Base-by-base conservation (phyloP, 2,888 invertebrate species). In the Pyrochroa serraticornis region DNA sequence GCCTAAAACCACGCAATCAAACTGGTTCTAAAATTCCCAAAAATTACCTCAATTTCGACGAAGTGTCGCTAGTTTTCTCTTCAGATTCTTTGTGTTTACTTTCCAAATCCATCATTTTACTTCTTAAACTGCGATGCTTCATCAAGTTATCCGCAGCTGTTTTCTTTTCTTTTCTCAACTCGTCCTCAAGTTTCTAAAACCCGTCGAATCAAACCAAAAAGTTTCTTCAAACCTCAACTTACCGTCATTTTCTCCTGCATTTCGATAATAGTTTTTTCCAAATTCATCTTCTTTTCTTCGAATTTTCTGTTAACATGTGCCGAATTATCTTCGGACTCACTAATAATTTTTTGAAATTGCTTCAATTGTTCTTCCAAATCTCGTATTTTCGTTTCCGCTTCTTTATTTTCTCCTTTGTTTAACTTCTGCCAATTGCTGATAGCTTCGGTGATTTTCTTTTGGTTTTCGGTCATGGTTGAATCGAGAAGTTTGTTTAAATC, bases 81-180 rank as follows among this genome's bases (percentile, higher is more conserved):
- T 81, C 79, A 7, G 73, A 61, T n/a, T 79, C 78, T 22, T 77
- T 75, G 13, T 77, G 78, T 34, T 79, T 79, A 32, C 74, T 76
- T 62, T 82, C 79, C 32, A 81, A 63, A 9, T 82, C 80, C 36
- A 79, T 75, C 1, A 81, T 70, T 69, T 82, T 80, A 55, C 72
- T 71, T 59, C 76, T 79, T 39, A 82, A 57, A 68, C 52, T 50
- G 80, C 80, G 10, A 81, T 60, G 71, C 47, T 71, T 71, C 14
- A 62, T 68, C 57, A 70, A 71, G 39, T 63, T 54, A 8, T 75
- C 74, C 1, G 48, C 33, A 6, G 62, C 60, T 9, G 41, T 41
- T 42, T 70, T 70, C 43, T 68, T 74, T 58, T 77, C 76, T 9
- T 22, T 46, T 55, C 74, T 73, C 38, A 76, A 48, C 10, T 76